phyloP scores from a whole-genome alignment of 2,888 invertebrate genomes.

The Aphodius sticticus region DNA sequence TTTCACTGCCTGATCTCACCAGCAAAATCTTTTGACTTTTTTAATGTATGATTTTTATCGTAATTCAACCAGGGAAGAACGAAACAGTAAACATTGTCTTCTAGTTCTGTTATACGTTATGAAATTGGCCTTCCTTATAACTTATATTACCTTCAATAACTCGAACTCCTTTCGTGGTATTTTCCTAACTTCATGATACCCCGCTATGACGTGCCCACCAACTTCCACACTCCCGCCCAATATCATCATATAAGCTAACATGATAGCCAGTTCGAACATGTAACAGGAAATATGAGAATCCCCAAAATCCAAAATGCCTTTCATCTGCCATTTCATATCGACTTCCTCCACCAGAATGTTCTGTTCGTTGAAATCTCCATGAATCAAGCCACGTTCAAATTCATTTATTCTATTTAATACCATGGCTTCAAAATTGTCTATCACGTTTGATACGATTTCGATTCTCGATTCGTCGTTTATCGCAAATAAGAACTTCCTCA shows the following conservation, averaged over 20 bases:
- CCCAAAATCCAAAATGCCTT: slow-evolving; percentile 86
- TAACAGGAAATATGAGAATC: slow-evolving; percentile 78
- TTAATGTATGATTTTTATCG: too few species aligned
- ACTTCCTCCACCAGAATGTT: slow-evolving; percentile 70
- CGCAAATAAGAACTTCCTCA: slow-evolving; percentile 75
- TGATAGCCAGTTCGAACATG: slow-evolving; percentile 85
- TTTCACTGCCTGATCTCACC: too few species aligned
- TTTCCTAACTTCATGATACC: slow-evolving; percentile 71
- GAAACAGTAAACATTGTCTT: too few species aligned
- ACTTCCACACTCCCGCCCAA: slow-evolving; percentile 67
- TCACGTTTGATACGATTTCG: slow-evolving; percentile 68
- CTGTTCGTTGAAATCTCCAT: slow-evolving; percentile 92
- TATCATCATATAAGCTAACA: slow-evolving; percentile 82
- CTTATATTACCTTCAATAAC: slow-evolving; percentile 68
- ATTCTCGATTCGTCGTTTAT: slow-evolving; percentile 69
- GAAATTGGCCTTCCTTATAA: neutral
- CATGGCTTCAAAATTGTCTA: slow-evolving; percentile 70
- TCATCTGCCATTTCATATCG: slow-evolving; percentile 63
- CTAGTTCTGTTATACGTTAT: neutral
- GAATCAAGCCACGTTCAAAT: slow-evolving; percentile 78
- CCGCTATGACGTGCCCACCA: slow-evolving; percentile 78
- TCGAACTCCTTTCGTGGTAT: slow-evolving; percentile 70
- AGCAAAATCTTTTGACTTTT: too few species aligned
- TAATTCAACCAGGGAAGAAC: too few species aligned
- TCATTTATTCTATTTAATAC: slow-evolving; percentile 67